These are phyloP conservation scores for Ips nitidus DNA, from an alignment of 1,140 invertebrate species.

Conservation along the genomic window DNA sequence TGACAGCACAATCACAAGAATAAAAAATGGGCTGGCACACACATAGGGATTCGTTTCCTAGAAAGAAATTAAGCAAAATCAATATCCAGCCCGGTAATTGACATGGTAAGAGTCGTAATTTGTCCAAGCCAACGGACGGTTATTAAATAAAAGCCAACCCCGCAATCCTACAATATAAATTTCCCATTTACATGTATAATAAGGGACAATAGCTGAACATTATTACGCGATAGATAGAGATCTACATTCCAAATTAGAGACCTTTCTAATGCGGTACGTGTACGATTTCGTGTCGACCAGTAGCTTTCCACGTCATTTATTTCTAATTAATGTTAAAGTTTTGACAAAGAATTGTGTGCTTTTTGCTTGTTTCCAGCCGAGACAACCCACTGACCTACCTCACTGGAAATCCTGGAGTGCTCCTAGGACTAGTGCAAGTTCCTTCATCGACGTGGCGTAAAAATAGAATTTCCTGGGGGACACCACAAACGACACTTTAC, in stretches of 20 bases:
- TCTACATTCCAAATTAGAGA: slow-evolving; percentile 43
- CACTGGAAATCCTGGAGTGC: too few species aligned
- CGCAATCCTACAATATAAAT: slow-evolving; percentile 46
- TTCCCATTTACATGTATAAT: slow-evolving; percentile 47
- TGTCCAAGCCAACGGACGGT: slow-evolving; percentile 26
- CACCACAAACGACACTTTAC: too few species aligned
- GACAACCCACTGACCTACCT: slow-evolving; percentile 1
- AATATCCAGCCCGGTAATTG: slow-evolving; percentile 14
- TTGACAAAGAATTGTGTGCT: not conserved
- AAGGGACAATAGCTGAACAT: slow-evolving; percentile 45
- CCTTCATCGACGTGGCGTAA: too few species aligned
- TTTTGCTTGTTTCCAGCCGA: not conserved
- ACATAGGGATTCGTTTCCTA: too few species aligned
- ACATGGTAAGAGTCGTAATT: slow-evolving; percentile 14
- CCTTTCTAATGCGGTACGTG: slow-evolving; percentile 27
- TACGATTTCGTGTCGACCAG: slow-evolving; percentile 10
- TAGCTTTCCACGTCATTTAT: slow-evolving; percentile 20
- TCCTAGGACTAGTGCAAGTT: too few species aligned
- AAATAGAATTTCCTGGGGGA: too few species aligned
- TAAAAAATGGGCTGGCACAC: too few species aligned
- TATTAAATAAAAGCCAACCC: slow-evolving; percentile 46
- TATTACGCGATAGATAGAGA: slow-evolving; percentile 41
- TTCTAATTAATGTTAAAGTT: slow-evolving; percentile 24
- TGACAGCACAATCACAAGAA: too few species aligned
- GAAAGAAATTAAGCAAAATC: not conserved